These are phyloP conservation scores for Electrophaes corylata DNA, from an alignment of 2,888 invertebrate genomes.

Conservation along the genomic window DNA sequence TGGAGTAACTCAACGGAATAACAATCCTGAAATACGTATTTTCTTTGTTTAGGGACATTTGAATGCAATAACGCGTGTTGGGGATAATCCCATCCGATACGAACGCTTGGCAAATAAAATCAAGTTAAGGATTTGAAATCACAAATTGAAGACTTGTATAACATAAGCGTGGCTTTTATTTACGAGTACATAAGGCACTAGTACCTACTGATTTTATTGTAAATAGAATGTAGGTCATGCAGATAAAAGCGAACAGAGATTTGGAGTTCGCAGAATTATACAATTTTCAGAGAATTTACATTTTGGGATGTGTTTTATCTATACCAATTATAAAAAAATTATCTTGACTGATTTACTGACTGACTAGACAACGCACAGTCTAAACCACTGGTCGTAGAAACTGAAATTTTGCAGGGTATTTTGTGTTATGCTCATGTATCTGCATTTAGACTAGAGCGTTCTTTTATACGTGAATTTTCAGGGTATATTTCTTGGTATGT, in stretches of 20 bases:
- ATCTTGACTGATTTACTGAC: no score
- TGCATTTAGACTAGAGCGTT: no score
- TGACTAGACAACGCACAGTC: no score
- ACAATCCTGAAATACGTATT: slow-evolving; percentile 10
- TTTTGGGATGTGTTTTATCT: no score
- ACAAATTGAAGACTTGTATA: slow-evolving; percentile 39
- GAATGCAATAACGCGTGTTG: slow-evolving; percentile 37
- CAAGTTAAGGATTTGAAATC: slow-evolving; percentile 38
- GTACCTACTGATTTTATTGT: slow-evolving; percentile 22
- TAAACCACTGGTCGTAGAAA: no score
- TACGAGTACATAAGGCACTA: slow-evolving; percentile 13
- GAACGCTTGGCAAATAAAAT: slow-evolving; percentile 40
- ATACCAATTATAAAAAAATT: no score
- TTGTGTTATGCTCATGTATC: no score
- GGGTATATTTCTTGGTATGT: no score
- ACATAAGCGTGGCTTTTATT: slow-evolving; percentile 26
- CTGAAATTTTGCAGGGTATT: no score
- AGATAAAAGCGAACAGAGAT: slow-evolving; percentile 7
- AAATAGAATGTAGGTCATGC: slow-evolving; percentile 15
- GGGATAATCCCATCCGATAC: slow-evolving; percentile 37
- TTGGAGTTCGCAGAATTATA: slow-evolving; percentile 9
- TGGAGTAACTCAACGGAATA: slow-evolving; percentile 17
- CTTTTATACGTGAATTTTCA: no score
- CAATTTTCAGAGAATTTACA: background rate
- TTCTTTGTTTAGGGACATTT: slow-evolving; percentile 31